Evolutionary conservation across 1,140 invertebrate genomes (phyloP), one percentile per base, ranked within the genome.

Genomic region (Eupristina koningsbergeri): DNA sequence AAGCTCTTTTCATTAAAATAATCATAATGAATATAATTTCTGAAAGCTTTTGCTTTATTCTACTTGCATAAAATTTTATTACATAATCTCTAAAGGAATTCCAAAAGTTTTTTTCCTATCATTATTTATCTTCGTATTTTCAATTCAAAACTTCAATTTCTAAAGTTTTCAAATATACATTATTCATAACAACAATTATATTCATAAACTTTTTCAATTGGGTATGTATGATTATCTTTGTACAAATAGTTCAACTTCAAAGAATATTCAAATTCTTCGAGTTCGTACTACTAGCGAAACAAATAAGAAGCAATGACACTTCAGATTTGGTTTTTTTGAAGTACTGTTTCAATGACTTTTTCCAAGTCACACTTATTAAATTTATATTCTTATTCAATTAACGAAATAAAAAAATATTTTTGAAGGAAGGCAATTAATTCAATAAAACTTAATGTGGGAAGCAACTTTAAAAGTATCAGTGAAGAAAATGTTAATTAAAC

Each of bases 321-420:
- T 13, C 53, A 58, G 19, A 26, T 26, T 58, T 58, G 53, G 22
- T 7, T 5, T 26, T 22, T 58, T 7, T n/a, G n/a, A 67, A 67
- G 5, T 34, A 36, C n/a, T 36, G 36, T 67, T 67, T 34, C 22
- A 67, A 36, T 17, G 0, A 36, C 29, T 19, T 67, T 3, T 36
- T 58, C 26, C 53, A 58, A 58, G 26, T 22, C 53, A 17, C 2
- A 53, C 22, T 58, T 58, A 26, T 58, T 58, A 5, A 58, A 50
- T 6, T 58, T 58, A 26, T 13, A 15, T 58, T 67, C 22, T 36
- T 19, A 67, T 11, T 67, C 15, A 39, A 29, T 19, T 0, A 17
- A 67, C 19, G 34, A 67, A 15, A 67, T 67, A 67, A 67, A 45
- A 31, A 39, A 17, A 13, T 19, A 64, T 50, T 80, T 67, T 80